Evolutionary conservation across 2,113 vertebrate species (phyloP).

Genomic region (Camelus dromedarius): DNA sequence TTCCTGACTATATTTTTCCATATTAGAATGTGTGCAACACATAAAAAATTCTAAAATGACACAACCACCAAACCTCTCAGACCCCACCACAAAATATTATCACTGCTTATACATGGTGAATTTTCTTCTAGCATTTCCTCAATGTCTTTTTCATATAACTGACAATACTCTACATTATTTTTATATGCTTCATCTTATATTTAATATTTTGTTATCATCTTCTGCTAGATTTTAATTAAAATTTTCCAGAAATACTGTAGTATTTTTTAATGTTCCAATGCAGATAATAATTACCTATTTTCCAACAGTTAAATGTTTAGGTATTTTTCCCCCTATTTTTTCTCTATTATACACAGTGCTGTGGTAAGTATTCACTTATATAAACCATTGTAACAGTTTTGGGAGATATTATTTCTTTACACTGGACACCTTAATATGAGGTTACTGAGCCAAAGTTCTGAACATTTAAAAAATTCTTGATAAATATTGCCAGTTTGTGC

Average conservation of each 20-base stretch:
- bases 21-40: background rate
- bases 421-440: background rate
- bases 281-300: slow-evolving; percentile 8
- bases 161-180: background rate
- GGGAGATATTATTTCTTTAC: background rate
- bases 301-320: background rate
- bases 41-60: background rate
- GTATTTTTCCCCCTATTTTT: background rate
- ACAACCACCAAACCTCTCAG: background rate
- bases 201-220: background rate
- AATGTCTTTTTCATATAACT: background rate
- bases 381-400: background rate
- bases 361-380: background rate
- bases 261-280: background rate
- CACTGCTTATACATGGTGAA: background rate
- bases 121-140: slow-evolving; percentile 10
- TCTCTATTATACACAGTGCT: background rate
- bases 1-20: background rate
- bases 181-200: background rate
- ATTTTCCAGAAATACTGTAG: background rate
- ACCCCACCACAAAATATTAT: background rate
- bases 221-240: background rate
- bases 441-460: background rate
- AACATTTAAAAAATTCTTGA: background rate
- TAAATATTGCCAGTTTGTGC: background rate